A percentile compares a stretch with the other conserved stretches of the same genome.
phyloP scores from a whole-genome alignment of 2,888 invertebrate genomes.

The Clivina fossor region DNA sequence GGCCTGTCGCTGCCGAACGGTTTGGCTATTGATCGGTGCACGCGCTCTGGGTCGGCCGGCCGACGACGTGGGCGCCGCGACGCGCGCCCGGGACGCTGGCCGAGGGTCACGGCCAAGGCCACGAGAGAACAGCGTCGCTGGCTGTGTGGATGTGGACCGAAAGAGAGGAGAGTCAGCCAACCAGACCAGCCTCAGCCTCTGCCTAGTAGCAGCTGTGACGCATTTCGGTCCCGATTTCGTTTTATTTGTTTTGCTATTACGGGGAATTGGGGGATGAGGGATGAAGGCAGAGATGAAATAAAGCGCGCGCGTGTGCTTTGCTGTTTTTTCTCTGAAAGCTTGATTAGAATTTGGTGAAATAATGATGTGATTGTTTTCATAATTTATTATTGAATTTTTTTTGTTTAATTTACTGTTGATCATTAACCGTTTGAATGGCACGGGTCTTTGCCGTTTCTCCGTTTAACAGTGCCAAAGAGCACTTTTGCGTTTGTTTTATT shows the following conservation, averaged over 20 bases:
- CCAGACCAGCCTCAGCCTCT: background rate
- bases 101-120: slow-evolving; percentile 23
- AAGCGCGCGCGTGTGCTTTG: no score
- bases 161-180: background rate
- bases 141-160: background rate
- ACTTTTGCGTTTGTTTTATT: no score
- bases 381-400: no score
- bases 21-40: slow-evolving; percentile 5
- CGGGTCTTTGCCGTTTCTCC: no score
- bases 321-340: no score
- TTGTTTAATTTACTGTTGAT: no score
- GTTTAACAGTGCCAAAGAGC: no score
- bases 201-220: background rate
- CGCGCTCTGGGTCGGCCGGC: slow-evolving; percentile 17
- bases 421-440: no score
- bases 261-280: no score
- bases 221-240: no score
- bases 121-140: background rate
- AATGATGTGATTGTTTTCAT: no score
- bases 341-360: no score
- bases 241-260: background rate
- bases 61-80: slow-evolving; percentile 12
- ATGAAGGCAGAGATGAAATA: background rate
- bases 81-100: slow-evolving; percentile 1
- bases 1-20: slow-evolving; percentile 4